These are phyloP conservation scores for Drosophila repletoides DNA, from an alignment of 1,140 invertebrate species.

Conservation along the genomic window DNA sequence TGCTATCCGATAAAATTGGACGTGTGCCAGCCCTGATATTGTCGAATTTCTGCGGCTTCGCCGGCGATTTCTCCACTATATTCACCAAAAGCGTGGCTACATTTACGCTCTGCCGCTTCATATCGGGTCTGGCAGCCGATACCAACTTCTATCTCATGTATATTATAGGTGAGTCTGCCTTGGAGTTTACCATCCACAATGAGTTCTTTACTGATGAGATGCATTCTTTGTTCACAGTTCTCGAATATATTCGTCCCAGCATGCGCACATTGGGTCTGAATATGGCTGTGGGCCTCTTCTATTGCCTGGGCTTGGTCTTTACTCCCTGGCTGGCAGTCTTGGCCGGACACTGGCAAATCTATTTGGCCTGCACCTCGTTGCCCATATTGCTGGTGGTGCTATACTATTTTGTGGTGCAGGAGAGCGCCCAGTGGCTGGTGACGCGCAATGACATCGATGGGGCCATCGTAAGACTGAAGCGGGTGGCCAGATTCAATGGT, in stretches of 20 bases:
- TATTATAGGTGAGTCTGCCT: constrained; percentile 83
- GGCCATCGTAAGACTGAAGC: constrained; percentile 84
- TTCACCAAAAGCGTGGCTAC: constrained; percentile 83
- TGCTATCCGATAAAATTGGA: constrained; percentile 85
- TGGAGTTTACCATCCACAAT: too few species aligned
- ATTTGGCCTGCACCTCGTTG: constrained; percentile 83
- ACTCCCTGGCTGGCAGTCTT: constrained; percentile 85
- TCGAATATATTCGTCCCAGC: constrained; percentile 85
- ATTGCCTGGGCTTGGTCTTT: constrained; percentile 84
- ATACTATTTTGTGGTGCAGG: constrained; percentile 84
- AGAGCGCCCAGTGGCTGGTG: constrained; percentile 86
- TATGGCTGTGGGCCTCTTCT: constrained; percentile 85
- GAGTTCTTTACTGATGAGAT: background rate
- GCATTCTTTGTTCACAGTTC: constrained; percentile 74
- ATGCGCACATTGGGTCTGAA: constrained; percentile 85
- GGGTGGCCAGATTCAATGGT: constrained; percentile 85
- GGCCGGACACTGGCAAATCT: constrained; percentile 84
- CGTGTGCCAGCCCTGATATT: constrained; percentile 84
- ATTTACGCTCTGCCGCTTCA: constrained; percentile 84
- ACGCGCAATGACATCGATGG: constrained; percentile 84
- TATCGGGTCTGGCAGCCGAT: constrained; percentile 85
- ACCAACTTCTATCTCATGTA: constrained; percentile 87
- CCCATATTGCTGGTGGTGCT: constrained; percentile 83
- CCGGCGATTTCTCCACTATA: constrained; percentile 84
- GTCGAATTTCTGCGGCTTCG: constrained; percentile 84